Evolutionary conservation across 2,888 invertebrate species (phyloP).

Genomic region (Muschampia plurimacula): DNA sequence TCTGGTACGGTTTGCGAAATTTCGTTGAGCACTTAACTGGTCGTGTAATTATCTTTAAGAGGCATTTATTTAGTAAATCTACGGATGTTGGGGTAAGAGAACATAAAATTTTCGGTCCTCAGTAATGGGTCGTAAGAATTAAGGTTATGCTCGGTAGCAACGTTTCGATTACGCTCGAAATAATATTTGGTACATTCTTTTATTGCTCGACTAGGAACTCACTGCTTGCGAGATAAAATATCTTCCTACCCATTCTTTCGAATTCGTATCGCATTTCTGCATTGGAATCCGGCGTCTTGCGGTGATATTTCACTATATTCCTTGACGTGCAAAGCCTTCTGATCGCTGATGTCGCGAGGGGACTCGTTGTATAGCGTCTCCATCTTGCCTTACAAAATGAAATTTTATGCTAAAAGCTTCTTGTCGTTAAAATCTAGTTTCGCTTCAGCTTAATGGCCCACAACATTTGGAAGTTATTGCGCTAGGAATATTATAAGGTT

Average conservation of each 20-base stretch:
- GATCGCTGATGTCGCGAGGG: slow-evolving; percentile 34
- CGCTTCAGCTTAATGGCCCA: slow-evolving; percentile 31
- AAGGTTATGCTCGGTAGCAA: slow-evolving; percentile 13
- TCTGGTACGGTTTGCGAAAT: slow-evolving; percentile 36
- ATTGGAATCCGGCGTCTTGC: slow-evolving; percentile 34
- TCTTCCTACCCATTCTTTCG: slow-evolving; percentile 16
- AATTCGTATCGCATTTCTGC: slow-evolving; percentile 37
- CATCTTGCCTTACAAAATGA: slow-evolving; percentile 34
- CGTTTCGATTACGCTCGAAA: slow-evolving; percentile 14
- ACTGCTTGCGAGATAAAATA: slow-evolving; percentile 12
- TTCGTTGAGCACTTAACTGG: slow-evolving; percentile 37
- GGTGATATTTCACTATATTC: slow-evolving; percentile 39
- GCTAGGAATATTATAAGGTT: slow-evolving; percentile 21
- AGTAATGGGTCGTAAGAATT: slow-evolving; percentile 22
- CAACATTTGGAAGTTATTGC: slow-evolving; percentile 34
- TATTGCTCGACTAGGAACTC: slow-evolving; percentile 9
- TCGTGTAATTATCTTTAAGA: slow-evolving; percentile 34
- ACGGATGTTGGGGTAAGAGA: slow-evolving; percentile 27
- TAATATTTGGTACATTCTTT: slow-evolving; percentile 22
- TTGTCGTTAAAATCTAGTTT: slow-evolving; percentile 40
- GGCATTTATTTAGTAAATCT: slow-evolving; percentile 39
- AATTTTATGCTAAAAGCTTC: slow-evolving; percentile 40
- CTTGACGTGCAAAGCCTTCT: slow-evolving; percentile 37
- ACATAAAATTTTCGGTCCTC: slow-evolving; percentile 18
- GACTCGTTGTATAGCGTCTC: slow-evolving; percentile 30